Percentiles rank a stretch among this genome's conserved stretches.
Conservation (phyloP, 2,113 vertebrate species). For the Esox niger region DNA sequence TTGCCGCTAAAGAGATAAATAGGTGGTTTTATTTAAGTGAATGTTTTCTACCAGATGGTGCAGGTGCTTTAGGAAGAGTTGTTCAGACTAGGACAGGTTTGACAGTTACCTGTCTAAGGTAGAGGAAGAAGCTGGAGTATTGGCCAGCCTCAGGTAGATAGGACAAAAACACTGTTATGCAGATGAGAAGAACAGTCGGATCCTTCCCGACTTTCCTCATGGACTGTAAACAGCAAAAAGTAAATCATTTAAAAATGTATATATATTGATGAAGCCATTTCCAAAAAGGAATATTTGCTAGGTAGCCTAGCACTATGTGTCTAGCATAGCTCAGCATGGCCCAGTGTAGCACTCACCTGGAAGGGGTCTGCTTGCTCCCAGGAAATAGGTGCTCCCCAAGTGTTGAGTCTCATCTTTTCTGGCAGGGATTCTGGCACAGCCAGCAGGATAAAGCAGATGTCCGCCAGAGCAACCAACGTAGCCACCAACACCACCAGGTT, state of each 20-base stretch:
- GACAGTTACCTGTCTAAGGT: conserved; percentile 84
- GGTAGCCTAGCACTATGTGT: background rate
- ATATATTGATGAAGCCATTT: background rate
- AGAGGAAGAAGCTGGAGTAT: conserved; percentile 97
- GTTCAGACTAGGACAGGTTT: no score
- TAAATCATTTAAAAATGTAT: background rate
- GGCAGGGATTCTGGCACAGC: conserved; percentile 91
- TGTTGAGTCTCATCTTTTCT: conserved; percentile 87
- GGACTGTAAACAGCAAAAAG: conserved; percentile 71
- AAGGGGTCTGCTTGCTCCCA: conserved; percentile 96
- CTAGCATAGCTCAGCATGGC: background rate
- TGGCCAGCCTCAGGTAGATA: conserved; percentile 94
- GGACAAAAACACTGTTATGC: conserved; percentile 91
- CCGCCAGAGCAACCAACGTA: conserved; percentile 81
- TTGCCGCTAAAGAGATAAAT: no score
- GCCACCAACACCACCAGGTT: conserved; percentile 87
- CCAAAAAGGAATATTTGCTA: background rate
- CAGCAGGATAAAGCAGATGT: conserved; percentile 91
- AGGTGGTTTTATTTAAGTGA: no score
- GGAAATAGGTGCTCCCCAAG: conserved; percentile 86
- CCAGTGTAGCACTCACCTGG: conserved; percentile 70
- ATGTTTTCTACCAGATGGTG: no score
- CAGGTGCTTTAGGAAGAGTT: no score
- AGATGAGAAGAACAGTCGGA: conserved; percentile 83
- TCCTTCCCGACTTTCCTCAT: conserved; percentile 93